Evolutionary conservation across 2,113 vertebrate species (phyloP).

Genomic region (Psammodynastes pulverulentus): DNA sequence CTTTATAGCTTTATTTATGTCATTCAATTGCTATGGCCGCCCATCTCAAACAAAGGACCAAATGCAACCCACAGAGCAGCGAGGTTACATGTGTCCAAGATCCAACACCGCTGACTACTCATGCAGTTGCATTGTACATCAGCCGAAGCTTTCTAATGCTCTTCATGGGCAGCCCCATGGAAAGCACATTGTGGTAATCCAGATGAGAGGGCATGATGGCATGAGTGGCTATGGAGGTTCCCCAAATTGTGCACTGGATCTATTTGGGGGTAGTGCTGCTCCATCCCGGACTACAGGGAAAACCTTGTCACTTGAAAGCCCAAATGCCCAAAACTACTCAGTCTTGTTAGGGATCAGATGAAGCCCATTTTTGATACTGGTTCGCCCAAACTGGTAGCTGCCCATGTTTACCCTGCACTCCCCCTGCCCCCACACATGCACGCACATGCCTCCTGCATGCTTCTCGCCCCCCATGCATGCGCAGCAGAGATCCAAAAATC

Average conservation of each 20-base stretch:
- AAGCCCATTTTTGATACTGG: too few species aligned
- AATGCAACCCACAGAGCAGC: not conserved
- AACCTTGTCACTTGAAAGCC: not conserved
- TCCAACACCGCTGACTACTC: not conserved
- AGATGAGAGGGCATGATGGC: not conserved
- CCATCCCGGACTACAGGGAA: not conserved
- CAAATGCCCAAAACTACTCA: not conserved
- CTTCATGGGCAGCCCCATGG: not conserved
- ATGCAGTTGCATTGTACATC: not conserved
- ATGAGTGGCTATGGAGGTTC: not conserved
- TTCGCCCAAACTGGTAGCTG: too few species aligned
- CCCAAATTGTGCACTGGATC: not conserved
- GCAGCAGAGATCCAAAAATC: too few species aligned
- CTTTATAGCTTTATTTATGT: not conserved
- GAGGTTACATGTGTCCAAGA: not conserved
- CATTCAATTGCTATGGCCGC: not conserved
- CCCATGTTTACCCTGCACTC: too few species aligned
- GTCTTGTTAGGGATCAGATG: not conserved
- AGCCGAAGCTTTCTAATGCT: not conserved
- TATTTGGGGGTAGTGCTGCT: not conserved
- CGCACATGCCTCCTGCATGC: too few species aligned
- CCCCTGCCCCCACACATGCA: too few species aligned
- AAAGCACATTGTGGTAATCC: not conserved
- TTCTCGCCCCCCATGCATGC: too few species aligned
- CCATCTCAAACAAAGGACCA: not conserved